These are phyloP conservation scores for Microctenopoma lineatum DNA, from an alignment of 2,797 vertebrate species.

Conservation along the genomic window DNA sequence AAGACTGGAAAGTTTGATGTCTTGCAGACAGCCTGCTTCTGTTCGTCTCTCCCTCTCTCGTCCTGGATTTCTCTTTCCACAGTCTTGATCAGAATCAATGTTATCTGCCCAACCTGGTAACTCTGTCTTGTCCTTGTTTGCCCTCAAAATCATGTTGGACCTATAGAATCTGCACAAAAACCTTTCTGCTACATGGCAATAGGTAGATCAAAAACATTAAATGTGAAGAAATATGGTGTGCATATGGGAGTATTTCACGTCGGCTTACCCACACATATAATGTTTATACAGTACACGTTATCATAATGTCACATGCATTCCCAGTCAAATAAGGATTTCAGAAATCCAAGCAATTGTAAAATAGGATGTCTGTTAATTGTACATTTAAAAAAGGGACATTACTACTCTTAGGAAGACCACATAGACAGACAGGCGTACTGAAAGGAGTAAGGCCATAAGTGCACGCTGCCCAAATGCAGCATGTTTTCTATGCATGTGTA, in stretches of 20 bases:
- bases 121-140: conserved; percentile 59
- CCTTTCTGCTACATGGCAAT: conserved; percentile 4
- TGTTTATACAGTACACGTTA: not conserved
- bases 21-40: conserved; percentile 63
- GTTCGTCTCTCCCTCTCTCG: conserved; percentile 8
- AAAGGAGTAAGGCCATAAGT: conserved; percentile 37
- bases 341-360: not conserved
- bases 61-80: conserved; percentile 39
- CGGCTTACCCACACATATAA: not conserved
- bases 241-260: not conserved
- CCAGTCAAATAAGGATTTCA: conserved; percentile 18
- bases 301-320: conserved; percentile 10
- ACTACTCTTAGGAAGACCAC: not conserved
- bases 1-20: conserved; percentile 80
- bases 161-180: conserved; percentile 41
- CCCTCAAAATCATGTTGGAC: conserved; percentile 57
- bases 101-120: conserved; percentile 67
- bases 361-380: conserved; percentile 21
- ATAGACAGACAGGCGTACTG: not conserved
- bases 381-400: conserved; percentile 17
- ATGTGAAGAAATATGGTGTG: conserved; percentile 7
- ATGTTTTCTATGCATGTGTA: conserved; percentile 70
- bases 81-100: conserved; percentile 70
- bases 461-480: conserved; percentile 47
- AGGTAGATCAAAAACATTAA: conserved; percentile 15